Base-by-base conservation (phyloP, 2,113 vertebrate species). In the Calidris pygmaea region DNA sequence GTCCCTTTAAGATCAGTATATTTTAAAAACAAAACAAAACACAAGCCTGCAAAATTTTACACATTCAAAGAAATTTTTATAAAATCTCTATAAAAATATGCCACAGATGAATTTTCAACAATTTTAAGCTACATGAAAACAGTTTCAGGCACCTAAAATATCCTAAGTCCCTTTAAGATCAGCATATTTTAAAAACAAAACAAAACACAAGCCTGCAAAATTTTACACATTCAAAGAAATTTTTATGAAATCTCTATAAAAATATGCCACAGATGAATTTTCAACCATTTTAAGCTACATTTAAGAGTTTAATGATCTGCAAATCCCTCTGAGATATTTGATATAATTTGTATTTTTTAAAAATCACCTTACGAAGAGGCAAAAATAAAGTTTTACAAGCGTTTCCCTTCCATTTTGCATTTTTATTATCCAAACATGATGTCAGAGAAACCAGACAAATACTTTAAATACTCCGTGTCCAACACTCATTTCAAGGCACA, bases 361-460 rank as follows among this genome's bases (percentile, higher is more conserved):
- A 77, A 53, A 30, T 26, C 11, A 65, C 34, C 58, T 68, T 47
- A 59, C 0, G 0, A 90, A 68, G 3, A 32, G 19, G 16, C 15
- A 88, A 76, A 90, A 92, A 24, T 1, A 1, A 81, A 63, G 23
- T 73, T 70, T 89, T 58, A 66, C 27, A 77, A 12, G 19, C 34
- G 70, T 53, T 83, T 80, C 55, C 23, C 45, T 10, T 66, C 14
- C 4, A 21, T 48, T 88, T 76, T 70, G 35, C 20, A 62, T 60
- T 84, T 65, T 65, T 60, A 50, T 75, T 88, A 52, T 32, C 52
- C 3, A 1, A 90, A 41, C 17, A 65, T 26, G 8, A 59, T 63
- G 92, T 73, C 39, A 76, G 53, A 76, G 43, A 76, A 94, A 76
- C 4, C 22, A 58, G 55, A 89, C 8, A 89, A 90, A 93, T 62